Percentiles rank a stretch among this genome's conserved stretches.
phyloP scores from a whole-genome alignment of 2,888 invertebrate genomes.

The Leptogaster cylindrica region DNA sequence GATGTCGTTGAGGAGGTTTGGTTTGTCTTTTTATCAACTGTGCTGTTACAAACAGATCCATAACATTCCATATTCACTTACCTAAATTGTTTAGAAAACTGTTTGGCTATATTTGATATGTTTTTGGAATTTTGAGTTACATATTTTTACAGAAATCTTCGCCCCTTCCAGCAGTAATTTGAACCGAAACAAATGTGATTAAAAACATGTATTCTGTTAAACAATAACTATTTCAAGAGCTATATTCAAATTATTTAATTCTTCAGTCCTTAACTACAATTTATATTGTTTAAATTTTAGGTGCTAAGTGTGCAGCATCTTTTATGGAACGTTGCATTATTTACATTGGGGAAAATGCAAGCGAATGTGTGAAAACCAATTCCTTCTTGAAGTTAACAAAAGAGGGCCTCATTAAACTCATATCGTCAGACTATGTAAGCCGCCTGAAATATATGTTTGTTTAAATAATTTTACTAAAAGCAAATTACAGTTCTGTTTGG shows the following conservation, averaged over 20 bases:
- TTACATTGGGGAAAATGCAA: constrained; percentile 89
- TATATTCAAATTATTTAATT: too few species aligned
- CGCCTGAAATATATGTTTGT: not conserved
- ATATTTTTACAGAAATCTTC: too few species aligned
- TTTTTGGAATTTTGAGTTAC: too few species aligned
- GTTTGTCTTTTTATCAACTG: too few species aligned
- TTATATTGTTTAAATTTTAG: constrained; percentile 61
- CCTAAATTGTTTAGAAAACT: too few species aligned
- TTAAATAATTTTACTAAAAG: not conserved
- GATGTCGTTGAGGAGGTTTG: too few species aligned
- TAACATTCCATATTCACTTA: too few species aligned
- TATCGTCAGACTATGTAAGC: constrained; percentile 86
- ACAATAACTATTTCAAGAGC: too few species aligned
- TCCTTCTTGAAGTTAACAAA: constrained; percentile 87
- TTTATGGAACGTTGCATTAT: constrained; percentile 88
- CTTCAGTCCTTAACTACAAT: not conserved
- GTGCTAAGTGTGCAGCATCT: constrained; percentile 83
- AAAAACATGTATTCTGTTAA: too few species aligned
- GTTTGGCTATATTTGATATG: too few species aligned
- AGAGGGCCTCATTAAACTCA: constrained; percentile 86
- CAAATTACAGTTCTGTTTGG: constrained; percentile 78
- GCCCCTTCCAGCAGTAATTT: not conserved
- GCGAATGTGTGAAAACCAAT: constrained; percentile 86
- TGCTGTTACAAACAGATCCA: too few species aligned
- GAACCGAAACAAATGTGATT: not conserved